Base-by-base conservation (phyloP, 2,113 vertebrate genomes). In the Thermophis baileyi region DNA sequence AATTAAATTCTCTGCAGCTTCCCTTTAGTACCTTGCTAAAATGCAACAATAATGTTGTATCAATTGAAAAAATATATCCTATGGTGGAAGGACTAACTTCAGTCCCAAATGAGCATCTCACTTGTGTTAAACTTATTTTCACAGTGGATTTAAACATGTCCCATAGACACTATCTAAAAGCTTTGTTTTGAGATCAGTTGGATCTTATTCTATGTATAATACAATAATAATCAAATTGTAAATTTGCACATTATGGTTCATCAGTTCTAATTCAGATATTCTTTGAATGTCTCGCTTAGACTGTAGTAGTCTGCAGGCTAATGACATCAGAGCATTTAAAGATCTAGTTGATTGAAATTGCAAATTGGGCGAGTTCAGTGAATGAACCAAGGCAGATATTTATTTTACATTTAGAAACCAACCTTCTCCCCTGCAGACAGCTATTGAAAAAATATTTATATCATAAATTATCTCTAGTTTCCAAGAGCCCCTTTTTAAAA, bases 391-490 rank as follows among this genome's bases (percentile, higher is more conserved):
- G 74, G 85, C 27, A 94, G 94, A 95, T 96, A 96, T 94, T 96
- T 96, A 96, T 96, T 97, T 97, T 93, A 94, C 90, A 95, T 93
- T 94, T 88, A 95, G 95, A 97, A 97, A 97, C 95, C 93, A 97
- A 91, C 92, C 88, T 96, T 96, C 74, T 44, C 91, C 74, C 86
- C 95, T 96, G 91, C 44, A 95, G 88, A 87, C 53, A 95, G 90
- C 60, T 95, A 94, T 96, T 96, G 95, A 96, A 97, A 90, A 86
- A 96, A 97, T 97, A 96, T 97, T 96, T 97, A 89, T 94, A 93
- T 93, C 95, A 96, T 97, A 97, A 97, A 97, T 97, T 97, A 97
- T 95, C 88, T 96, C 91, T 94, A 96, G 92, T n/a, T 5, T 96
- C 92, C 93, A 94, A 94, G 95, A 94, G 5, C 87, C 57, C 51